phyloP scores from a whole-genome alignment of 2,797 vertebrate species.

The Decapterus maruadsi region DNA sequence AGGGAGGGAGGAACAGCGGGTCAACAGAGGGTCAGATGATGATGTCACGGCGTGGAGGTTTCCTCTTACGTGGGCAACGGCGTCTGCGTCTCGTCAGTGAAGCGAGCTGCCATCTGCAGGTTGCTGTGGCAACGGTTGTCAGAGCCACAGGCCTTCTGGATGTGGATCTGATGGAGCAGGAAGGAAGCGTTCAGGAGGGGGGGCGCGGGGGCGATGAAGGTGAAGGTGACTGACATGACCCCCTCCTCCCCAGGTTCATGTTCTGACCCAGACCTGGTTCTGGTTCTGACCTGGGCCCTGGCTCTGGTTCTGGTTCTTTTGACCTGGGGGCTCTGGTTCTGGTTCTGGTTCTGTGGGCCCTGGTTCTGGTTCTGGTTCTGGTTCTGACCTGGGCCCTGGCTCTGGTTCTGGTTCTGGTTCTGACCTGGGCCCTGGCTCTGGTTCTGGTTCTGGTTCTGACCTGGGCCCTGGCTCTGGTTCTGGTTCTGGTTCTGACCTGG shows the following conservation, averaged over 20 bases:
- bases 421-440: too few relatives aligned
- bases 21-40: too few relatives aligned
- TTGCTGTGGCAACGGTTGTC: constrained; percentile 76
- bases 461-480: background rate
- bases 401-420: background rate
- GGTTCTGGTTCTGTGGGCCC: background rate
- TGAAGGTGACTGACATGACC: too few relatives aligned
- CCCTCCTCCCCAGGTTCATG: too few relatives aligned
- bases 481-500: background rate
- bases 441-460: background rate
- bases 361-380: too few relatives aligned
- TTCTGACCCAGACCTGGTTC: too few relatives aligned
- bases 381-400: background rate
- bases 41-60: too few relatives aligned
- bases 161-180: constrained; percentile 62
- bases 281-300: too few relatives aligned
- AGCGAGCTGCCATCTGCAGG: constrained; percentile 70
- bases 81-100: constrained; percentile 59
- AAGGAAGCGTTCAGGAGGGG: background rate
- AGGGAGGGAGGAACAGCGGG: too few relatives aligned
- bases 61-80: constrained; percentile 57
- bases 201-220: too few relatives aligned
- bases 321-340: too few relatives aligned
- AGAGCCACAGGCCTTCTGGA: constrained; percentile 73
- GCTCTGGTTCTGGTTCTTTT: too few relatives aligned